Evolutionary conservation across 2,888 invertebrate genomes (phyloP).

Genomic region (Dicyrtomina minuta): DNA sequence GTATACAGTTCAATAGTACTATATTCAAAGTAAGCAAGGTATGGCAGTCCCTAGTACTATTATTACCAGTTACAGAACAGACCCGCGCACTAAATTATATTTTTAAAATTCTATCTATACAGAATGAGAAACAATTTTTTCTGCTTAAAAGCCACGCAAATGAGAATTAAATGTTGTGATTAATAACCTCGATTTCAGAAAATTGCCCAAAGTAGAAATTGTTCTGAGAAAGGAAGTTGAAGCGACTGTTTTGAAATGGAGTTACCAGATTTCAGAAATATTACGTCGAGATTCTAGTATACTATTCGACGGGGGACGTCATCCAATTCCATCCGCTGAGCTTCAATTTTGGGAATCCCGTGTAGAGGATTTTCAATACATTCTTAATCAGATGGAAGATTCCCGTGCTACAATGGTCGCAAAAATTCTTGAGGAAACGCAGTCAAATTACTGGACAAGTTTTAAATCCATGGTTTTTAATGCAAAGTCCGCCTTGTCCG

Average conservation of each 20-base stretch:
- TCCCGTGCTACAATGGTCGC: conserved; percentile 80
- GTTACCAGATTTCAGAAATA: conserved; percentile 82
- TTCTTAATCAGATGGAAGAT: conserved; percentile 82
- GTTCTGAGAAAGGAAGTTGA: too few species aligned
- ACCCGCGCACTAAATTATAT: too few species aligned
- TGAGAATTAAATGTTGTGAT: too few species aligned
- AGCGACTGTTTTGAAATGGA: conserved; percentile 93
- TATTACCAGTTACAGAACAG: too few species aligned
- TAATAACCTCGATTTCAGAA: too few species aligned
- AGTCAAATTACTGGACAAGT: conserved; percentile 89
- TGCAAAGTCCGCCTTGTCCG: conserved; percentile 81
- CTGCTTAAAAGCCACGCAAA: too few species aligned
- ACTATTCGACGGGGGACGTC: conserved; percentile 75
- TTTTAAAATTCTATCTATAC: too few species aligned
- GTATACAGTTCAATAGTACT: too few species aligned
- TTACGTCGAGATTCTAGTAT: conserved; percentile 82
- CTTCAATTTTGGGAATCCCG: conserved; percentile 82
- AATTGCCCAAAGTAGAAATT: too few species aligned
- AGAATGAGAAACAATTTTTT: too few species aligned
- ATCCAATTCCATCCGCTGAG: conserved; percentile 78
- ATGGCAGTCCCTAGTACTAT: too few species aligned
- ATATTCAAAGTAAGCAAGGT: not conserved
- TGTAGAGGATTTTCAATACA: conserved; percentile 78
- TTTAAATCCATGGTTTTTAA: conserved; percentile 81
- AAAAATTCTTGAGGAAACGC: conserved; percentile 82